phyloP scores from a whole-genome alignment of 2,888 invertebrate genomes.

The Metellina segmentata region DNA sequence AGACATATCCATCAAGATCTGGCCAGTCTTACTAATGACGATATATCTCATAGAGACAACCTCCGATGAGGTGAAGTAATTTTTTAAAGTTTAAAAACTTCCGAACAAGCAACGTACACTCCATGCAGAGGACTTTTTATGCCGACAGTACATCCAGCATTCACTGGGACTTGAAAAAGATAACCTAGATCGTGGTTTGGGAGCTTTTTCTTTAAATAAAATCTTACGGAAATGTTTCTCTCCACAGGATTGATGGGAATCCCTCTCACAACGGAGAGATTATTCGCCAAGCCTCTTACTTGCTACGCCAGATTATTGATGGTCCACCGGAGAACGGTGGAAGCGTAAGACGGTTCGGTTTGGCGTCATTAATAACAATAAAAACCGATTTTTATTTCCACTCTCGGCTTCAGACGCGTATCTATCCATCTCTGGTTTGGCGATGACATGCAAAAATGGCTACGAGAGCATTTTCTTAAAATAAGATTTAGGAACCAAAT shows the following conservation, averaged over 20 bases:
- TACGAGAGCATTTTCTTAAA: background rate
- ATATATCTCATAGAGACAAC: too few relatives aligned
- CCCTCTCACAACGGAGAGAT: background rate
- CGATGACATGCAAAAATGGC: constrained; percentile 19
- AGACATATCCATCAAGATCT: too few relatives aligned
- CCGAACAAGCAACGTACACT: too few relatives aligned
- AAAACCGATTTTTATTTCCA: constrained; percentile 36
- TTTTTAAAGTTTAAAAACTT: too few relatives aligned
- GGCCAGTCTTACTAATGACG: too few relatives aligned
- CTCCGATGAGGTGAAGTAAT: too few relatives aligned
- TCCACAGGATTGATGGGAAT: background rate
- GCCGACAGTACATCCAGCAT: too few relatives aligned
- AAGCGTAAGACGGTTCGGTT: constrained; percentile 2
- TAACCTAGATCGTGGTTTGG: too few relatives aligned
- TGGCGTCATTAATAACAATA: constrained; percentile 57
- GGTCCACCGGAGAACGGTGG: constrained; percentile 28
- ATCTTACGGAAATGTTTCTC: background rate
- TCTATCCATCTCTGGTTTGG: background rate
- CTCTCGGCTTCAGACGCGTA: background rate
- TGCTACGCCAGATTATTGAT: constrained; percentile 37
- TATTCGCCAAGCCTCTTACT: background rate
- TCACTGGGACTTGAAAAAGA: too few relatives aligned
- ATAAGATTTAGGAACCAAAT: background rate
- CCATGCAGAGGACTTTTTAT: too few relatives aligned
- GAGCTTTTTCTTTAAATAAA: background rate